Percentiles rank a stretch among this genome's conserved stretches.
These are phyloP conservation scores for Stegodyphus mimosarum DNA, from an alignment of 1,140 invertebrate species.

Conservation along the genomic window DNA sequence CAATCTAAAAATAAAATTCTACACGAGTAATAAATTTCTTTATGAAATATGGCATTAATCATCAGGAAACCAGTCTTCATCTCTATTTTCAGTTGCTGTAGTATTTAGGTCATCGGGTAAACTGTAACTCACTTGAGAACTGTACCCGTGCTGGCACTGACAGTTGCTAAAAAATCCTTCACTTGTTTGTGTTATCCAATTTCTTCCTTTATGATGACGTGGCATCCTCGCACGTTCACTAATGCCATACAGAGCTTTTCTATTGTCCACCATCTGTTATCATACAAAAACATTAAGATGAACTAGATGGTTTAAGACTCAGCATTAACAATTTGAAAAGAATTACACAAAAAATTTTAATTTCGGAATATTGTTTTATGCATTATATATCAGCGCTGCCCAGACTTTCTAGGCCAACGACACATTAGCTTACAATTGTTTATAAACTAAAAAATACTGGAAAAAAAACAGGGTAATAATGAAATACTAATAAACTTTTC, in stretches of 20 bases:
- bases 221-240: conserved; percentile 5
- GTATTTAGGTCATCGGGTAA: conserved; percentile 21
- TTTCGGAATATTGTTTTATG: too few relatives aligned
- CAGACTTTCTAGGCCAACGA: too few relatives aligned
- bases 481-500: too few relatives aligned
- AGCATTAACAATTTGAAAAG: too few relatives aligned
- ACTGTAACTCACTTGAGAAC: conserved; percentile 46
- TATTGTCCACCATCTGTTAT: conserved; percentile 40
- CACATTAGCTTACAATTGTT: too few relatives aligned
- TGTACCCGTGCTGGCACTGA: conserved; percentile 54
- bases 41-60: conserved; percentile 13
- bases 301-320: too few relatives aligned
- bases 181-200: conserved; percentile 11
- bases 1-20: too few relatives aligned
- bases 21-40: not conserved
- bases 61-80: conserved; percentile 54
- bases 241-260: conserved; percentile 1
- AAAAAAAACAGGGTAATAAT: too few relatives aligned
- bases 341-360: too few relatives aligned
- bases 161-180: conserved; percentile 45
- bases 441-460: too few relatives aligned
- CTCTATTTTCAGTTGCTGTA: too few relatives aligned
- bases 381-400: too few relatives aligned
- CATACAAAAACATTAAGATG: not conserved
- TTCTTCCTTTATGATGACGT: conserved; percentile 1